These are phyloP conservation scores for Chloroceryle amazona DNA, from an alignment of 2,797 vertebrate species.

Conservation along the genomic window DNA sequence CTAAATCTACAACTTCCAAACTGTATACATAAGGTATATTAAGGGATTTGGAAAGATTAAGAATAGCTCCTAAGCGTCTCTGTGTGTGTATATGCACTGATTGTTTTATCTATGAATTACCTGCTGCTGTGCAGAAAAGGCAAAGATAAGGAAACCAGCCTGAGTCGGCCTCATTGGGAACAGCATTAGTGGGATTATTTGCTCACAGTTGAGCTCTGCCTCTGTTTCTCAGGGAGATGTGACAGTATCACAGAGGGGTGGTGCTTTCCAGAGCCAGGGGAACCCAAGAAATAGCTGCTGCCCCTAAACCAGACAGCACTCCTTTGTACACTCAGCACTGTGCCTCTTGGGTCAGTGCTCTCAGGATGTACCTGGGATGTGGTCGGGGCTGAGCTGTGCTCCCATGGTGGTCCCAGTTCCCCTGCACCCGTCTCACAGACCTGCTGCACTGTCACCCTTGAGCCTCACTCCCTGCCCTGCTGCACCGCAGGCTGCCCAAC, in stretches of 20 bases:
- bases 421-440: rapidly evolving
- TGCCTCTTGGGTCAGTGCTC: background rate
- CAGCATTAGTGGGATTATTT: background rate
- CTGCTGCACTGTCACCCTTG: background rate
- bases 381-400: rapidly evolving
- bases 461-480: background rate
- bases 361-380: rapidly evolving
- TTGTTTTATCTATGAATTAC: slow-evolving; percentile 50
- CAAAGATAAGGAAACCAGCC: background rate
- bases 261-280: background rate
- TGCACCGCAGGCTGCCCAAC: rapidly evolving
- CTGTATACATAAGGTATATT: slow-evolving; percentile 42
- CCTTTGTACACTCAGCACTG: rapidly evolving
- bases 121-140: background rate
- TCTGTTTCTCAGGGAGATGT: background rate
- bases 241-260: background rate
- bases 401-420: background rate
- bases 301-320: background rate
- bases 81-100: background rate
- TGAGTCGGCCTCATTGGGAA: background rate
- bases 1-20: slow-evolving; percentile 49
- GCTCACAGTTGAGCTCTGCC: background rate
- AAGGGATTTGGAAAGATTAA: slow-evolving; percentile 62
- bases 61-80: background rate
- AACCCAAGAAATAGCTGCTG: rapidly evolving